Evolutionary conservation across 2,797 vertebrate genomes (phyloP).

Genomic region (Notolabrus celidotus): DNA sequence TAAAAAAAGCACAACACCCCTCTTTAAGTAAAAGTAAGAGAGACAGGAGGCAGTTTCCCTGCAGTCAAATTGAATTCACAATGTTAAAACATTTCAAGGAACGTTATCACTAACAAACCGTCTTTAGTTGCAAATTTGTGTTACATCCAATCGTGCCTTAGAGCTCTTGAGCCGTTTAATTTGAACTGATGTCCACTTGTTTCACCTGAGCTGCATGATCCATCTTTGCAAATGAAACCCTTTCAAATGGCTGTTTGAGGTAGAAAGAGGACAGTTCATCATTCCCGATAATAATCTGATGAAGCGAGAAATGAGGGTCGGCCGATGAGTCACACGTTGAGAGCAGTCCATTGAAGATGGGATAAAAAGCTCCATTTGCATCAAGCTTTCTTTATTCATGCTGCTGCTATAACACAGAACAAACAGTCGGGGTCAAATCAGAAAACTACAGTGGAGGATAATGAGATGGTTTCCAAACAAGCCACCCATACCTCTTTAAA

Average conservation of each 20-base stretch:
- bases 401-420: background rate
- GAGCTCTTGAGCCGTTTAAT: background rate
- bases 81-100: too few relatives aligned
- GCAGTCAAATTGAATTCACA: too few relatives aligned
- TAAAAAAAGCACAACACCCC: too few relatives aligned
- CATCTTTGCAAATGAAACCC: background rate
- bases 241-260: background rate
- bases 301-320: constrained; percentile 7
- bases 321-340: constrained; percentile 49
- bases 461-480: constrained; percentile 9
- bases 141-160: too few relatives aligned
- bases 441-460: background rate
- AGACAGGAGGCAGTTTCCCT: too few relatives aligned
- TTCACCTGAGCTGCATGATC: background rate
- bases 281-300: constrained; percentile 42
- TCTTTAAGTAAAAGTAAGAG: too few relatives aligned
- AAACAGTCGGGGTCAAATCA: background rate
- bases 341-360: constrained; percentile 10
- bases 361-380: constrained; percentile 7
- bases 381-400: background rate
- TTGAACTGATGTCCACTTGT: background rate
- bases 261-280: constrained; percentile 13
- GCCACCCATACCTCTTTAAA: background rate
- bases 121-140: too few relatives aligned
- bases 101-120: too few relatives aligned